Conservation (phyloP, 2,888 invertebrate species). For the Seira ritae region DNA sequence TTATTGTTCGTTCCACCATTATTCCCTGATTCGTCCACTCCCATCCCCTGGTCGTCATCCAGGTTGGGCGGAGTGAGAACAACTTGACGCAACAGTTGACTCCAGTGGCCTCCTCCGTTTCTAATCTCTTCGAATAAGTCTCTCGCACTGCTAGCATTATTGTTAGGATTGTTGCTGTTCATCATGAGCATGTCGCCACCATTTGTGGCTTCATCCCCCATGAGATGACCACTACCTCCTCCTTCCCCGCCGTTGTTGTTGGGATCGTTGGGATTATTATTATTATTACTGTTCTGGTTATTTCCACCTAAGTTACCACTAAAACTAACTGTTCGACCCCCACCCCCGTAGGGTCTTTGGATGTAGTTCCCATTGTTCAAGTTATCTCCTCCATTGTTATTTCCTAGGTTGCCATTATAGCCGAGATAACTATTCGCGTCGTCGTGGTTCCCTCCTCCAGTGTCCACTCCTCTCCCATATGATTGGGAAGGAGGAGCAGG, state of each 20-base stretch:
- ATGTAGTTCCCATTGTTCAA: background rate
- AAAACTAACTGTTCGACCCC: conserved; percentile 44
- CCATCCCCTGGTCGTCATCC: conserved; percentile 50
- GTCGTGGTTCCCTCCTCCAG: conserved; percentile 17
- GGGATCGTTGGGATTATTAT: conserved; percentile 67
- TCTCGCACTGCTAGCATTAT: conserved; percentile 41
- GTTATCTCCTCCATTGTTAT: conserved; percentile 9
- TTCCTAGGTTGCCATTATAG: conserved; percentile 29
- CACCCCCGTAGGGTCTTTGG: conserved; percentile 3
- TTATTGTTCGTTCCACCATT: conserved; percentile 30
- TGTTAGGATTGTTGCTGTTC: conserved; percentile 22
- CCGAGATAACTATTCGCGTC: background rate
- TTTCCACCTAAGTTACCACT: conserved; percentile 39
- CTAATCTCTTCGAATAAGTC: conserved; percentile 73
- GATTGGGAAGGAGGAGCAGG: conserved; percentile 38
- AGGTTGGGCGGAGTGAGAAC: conserved; percentile 63
- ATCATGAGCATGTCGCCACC: conserved; percentile 26
- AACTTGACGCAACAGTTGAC: conserved; percentile 71
- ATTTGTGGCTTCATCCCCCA: conserved; percentile 26
- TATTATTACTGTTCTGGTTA: conserved; percentile 39
- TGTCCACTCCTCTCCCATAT: background rate
- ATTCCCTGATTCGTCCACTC: background rate
- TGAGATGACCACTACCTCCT: conserved; percentile 20
- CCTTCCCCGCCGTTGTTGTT: conserved; percentile 64
- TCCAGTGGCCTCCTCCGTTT: conserved; percentile 73